phyloP scores from a whole-genome alignment of 2,888 invertebrate genomes.

The Drosophila leonis region DNA sequence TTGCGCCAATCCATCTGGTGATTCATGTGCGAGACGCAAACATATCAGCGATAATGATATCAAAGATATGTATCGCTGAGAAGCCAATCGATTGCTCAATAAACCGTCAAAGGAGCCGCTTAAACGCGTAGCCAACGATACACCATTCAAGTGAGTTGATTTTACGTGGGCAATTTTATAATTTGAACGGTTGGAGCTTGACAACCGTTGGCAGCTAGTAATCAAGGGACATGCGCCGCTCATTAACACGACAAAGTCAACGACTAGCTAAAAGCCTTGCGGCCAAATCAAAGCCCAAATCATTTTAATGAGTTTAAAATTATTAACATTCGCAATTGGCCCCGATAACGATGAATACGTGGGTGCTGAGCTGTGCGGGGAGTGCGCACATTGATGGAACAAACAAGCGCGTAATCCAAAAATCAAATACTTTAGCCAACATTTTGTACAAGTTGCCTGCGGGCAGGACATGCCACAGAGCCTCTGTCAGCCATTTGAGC shows the following conservation, averaged over 20 bases:
- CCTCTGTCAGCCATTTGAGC: constrained; percentile 42
- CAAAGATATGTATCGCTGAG: constrained; percentile 64
- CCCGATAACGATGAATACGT: constrained; percentile 14
- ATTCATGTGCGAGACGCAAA: constrained; percentile 4
- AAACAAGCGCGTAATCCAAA: constrained; percentile 70
- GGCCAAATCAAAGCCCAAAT: constrained; percentile 70
- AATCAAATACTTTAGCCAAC: constrained; percentile 72
- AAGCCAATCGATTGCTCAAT: constrained; percentile 75
- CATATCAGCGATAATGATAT: constrained; percentile 70
- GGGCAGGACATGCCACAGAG: constrained; percentile 53
- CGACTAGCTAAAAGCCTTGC: constrained; percentile 48
- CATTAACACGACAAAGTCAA: constrained; percentile 54
- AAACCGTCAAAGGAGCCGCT: constrained; percentile 51
- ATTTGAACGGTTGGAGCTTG: constrained; percentile 2
- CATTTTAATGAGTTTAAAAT: constrained; percentile 74
- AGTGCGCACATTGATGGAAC: constrained; percentile 28
- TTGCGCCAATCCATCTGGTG: constrained; percentile 9
- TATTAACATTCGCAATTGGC: constrained; percentile 72
- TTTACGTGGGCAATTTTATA: constrained; percentile 1
- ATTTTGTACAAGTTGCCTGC: constrained; percentile 69
- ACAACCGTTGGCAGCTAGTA: constrained; percentile 16
- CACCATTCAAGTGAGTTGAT: constrained; percentile 22
- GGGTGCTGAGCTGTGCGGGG: neutral
- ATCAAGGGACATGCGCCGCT: constrained; percentile 59
- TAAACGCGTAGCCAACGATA: constrained; percentile 48